Evolutionary conservation across 2,113 vertebrate species (phyloP).

Genomic region (Oriolus oriolus): DNA sequence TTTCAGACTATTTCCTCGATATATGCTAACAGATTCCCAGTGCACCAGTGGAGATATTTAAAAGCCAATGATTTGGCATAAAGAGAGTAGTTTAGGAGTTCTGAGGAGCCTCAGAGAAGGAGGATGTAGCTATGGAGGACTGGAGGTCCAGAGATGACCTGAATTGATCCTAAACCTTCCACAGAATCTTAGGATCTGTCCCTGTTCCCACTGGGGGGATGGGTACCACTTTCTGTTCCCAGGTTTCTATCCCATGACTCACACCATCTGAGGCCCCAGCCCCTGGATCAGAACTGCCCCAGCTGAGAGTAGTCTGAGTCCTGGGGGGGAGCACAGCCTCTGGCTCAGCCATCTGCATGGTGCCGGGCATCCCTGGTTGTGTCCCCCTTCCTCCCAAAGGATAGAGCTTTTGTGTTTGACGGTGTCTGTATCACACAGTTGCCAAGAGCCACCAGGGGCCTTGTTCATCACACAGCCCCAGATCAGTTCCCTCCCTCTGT

Average conservation of each 20-base stretch:
- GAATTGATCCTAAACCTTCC: background rate
- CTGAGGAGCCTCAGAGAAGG: background rate
- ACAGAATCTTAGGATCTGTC: background rate
- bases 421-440: background rate
- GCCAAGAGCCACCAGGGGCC: background rate
- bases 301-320: background rate
- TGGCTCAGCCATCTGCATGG: background rate
- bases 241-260: background rate
- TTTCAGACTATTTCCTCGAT: background rate
- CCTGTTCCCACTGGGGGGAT: rapidly evolving
- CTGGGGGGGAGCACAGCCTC: background rate
- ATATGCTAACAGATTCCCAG: background rate
- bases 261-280: background rate
- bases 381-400: background rate
- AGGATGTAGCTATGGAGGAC: background rate
- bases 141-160: background rate
- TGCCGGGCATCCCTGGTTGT: background rate
- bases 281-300: background rate
- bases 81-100: background rate
- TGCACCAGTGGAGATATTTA: background rate
- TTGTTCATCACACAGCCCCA: background rate
- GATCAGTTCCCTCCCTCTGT: background rate
- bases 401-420: background rate
- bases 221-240: background rate
- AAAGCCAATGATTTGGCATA: background rate